phyloP scores from a whole-genome alignment of 2,888 invertebrate species.

The Horisme vitalbata region DNA sequence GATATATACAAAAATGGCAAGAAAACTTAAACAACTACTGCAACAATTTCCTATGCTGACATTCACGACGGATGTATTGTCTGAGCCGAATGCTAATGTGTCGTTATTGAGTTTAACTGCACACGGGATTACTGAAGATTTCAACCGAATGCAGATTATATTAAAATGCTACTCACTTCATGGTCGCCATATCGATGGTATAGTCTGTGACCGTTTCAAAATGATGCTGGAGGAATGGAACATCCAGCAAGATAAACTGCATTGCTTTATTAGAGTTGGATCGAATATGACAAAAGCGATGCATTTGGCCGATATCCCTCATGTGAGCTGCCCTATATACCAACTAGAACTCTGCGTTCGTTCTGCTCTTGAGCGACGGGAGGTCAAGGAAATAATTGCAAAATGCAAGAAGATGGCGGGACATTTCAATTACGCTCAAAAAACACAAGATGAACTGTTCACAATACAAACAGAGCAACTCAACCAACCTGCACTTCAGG shows the following conservation, averaged over 20 bases:
- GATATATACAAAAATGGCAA: constrained; percentile 24
- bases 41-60: constrained; percentile 26
- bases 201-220: constrained; percentile 7
- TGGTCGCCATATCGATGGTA: constrained; percentile 22
- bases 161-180: constrained; percentile 25
- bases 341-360: constrained; percentile 22
- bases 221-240: constrained; percentile 24
- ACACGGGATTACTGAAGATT: constrained; percentile 22
- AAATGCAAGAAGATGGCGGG: constrained; percentile 18
- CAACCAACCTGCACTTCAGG: constrained; percentile 17
- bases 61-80: constrained; percentile 28
- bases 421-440: constrained; percentile 25
- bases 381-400: not conserved
- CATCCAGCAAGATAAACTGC: constrained; percentile 30
- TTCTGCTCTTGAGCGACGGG: not conserved
- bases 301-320: constrained; percentile 18
- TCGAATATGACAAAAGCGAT: constrained; percentile 28
- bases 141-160: constrained; percentile 16
- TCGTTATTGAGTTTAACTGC: constrained; percentile 27
- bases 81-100: constrained; percentile 21
- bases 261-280: constrained; percentile 27
- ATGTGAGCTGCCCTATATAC: constrained; percentile 22
- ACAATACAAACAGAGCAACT: constrained; percentile 24
- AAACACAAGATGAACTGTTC: constrained; percentile 23
- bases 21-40: constrained; percentile 25